A percentile compares a stretch with the other conserved stretches of the same genome.
phyloP scores from a whole-genome alignment of 2,113 vertebrate genomes.

The Ornithorhynchus anatinus region DNA sequence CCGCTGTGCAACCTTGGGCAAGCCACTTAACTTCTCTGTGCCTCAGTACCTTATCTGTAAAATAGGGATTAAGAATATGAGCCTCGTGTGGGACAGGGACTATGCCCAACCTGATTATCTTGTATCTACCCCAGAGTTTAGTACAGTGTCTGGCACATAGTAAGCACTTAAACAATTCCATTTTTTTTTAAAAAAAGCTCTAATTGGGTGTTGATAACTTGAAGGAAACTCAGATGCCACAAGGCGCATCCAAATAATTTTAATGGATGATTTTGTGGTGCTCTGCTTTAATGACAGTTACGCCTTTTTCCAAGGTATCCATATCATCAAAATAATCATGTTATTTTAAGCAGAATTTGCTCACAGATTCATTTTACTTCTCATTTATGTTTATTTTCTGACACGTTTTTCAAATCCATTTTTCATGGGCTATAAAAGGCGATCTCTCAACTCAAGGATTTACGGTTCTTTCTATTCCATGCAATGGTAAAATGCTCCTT shows the following conservation, averaged over 20 bases:
- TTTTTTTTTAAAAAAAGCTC: no score
- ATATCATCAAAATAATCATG: slow-evolving; percentile 16
- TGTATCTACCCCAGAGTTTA: no score
- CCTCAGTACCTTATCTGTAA: no score
- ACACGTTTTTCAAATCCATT: slow-evolving; percentile 8
- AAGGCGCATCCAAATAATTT: slow-evolving; percentile 23
- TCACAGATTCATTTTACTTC: slow-evolving; percentile 21
- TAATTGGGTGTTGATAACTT: slow-evolving; percentile 26
- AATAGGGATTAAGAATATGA: no score
- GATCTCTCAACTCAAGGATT: not conserved
- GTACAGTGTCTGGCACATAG: no score
- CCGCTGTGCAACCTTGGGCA: no score
- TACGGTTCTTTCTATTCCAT: not conserved
- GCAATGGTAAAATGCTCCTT: not conserved
- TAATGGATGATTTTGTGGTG: slow-evolving; percentile 25
- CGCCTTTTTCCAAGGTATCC: slow-evolving; percentile 23
- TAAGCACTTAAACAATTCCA: no score
- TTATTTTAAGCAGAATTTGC: slow-evolving; percentile 21
- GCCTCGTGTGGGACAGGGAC: no score
- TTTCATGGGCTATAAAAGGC: not conserved
- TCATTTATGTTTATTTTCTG: slow-evolving; percentile 30
- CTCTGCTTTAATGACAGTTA: slow-evolving; percentile 26
- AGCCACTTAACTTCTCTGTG: no score
- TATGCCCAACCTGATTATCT: no score
- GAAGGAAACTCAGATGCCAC: slow-evolving; percentile 38